Percentiles rank a stretch among this genome's conserved stretches.
Conservation (phyloP, 2,888 invertebrate species). For the Blastobasis adustella region DNA sequence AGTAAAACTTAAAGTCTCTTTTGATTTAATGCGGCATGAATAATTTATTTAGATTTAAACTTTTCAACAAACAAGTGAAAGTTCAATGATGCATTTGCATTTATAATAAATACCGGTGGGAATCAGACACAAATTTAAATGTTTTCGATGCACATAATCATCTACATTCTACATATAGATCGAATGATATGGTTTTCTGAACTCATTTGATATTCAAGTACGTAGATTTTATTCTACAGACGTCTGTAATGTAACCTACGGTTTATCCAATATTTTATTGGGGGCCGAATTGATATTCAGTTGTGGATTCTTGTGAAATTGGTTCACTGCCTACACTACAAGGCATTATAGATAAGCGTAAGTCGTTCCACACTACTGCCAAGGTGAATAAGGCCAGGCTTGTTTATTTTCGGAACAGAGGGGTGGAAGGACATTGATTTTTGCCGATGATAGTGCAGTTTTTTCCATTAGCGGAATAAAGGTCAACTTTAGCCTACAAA, state of each 20-base stretch:
- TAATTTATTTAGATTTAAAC: conserved; percentile 1
- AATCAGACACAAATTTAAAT: not conserved
- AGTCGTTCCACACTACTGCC: conserved; percentile 7
- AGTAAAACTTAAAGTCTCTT: not conserved
- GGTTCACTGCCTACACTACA: too few species aligned
- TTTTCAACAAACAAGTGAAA: not conserved
- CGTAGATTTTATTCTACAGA: too few species aligned
- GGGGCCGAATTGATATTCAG: too few species aligned
- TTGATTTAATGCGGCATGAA: conserved; percentile 1
- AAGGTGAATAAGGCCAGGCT: conserved; percentile 15
- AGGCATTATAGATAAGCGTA: conserved; percentile 4
- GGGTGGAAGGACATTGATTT: conserved; percentile 23
- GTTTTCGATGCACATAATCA: too few species aligned
- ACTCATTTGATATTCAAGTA: too few species aligned
- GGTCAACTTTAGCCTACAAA: too few species aligned
- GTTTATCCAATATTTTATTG: too few species aligned
- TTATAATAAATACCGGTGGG: not conserved
- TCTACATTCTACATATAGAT: too few species aligned
- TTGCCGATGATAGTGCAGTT: conserved; percentile 25
- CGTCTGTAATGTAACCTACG: too few species aligned
- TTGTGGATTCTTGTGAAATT: too few species aligned
- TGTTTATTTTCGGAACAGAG: conserved; percentile 13
- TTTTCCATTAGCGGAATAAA: conserved; percentile 8
- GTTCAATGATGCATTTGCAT: not conserved
- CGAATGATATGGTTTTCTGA: too few species aligned